A percentile compares a stretch with the other conserved stretches of the same genome.
These are phyloP conservation scores for Melangyna quadrimaculata DNA, from an alignment of 2,888 invertebrate species.

Conservation along the genomic window DNA sequence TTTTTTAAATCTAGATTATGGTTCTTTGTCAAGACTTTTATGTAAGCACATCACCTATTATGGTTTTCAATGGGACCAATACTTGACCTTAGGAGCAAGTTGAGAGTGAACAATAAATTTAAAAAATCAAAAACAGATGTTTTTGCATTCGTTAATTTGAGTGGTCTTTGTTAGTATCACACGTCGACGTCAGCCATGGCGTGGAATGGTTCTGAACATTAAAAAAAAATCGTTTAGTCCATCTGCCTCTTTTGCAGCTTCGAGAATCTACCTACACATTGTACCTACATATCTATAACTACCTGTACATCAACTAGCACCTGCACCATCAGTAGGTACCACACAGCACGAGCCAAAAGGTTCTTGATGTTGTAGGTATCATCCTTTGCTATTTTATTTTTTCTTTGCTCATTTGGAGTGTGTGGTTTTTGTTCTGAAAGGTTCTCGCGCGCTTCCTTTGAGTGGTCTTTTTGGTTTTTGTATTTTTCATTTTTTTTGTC, in stretches of 20 bases:
- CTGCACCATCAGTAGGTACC: too few relatives aligned
- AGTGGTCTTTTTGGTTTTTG: slow-evolving; percentile 14
- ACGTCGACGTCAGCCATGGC: neutral
- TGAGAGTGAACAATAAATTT: neutral
- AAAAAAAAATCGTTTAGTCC: slow-evolving; percentile 5
- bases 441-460: slow-evolving; percentile 24
- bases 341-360: neutral
- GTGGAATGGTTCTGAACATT: neutral
- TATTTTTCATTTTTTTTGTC: neutral
- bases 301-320: neutral
- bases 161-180: slow-evolving; percentile 22
- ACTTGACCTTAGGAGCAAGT: neutral
- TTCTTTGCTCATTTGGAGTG: slow-evolving; percentile 4
- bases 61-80: too few relatives aligned
- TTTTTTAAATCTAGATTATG: too few relatives aligned
- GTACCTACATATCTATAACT: neutral
- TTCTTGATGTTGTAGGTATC: neutral
- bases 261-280: neutral
- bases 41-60: too few relatives aligned
- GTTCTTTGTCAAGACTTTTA: too few relatives aligned
- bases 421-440: slow-evolving; percentile 23
- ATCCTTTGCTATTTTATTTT: slow-evolving; percentile 13
- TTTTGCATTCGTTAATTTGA: neutral
- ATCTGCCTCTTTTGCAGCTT: neutral
- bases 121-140: slow-evolving; percentile 55